Percentiles rank a stretch among this genome's conserved stretches.
These are phyloP conservation scores for Dasypus novemcinctus DNA, from an alignment of 2,113 vertebrate genomes.

Conservation along the genomic window DNA sequence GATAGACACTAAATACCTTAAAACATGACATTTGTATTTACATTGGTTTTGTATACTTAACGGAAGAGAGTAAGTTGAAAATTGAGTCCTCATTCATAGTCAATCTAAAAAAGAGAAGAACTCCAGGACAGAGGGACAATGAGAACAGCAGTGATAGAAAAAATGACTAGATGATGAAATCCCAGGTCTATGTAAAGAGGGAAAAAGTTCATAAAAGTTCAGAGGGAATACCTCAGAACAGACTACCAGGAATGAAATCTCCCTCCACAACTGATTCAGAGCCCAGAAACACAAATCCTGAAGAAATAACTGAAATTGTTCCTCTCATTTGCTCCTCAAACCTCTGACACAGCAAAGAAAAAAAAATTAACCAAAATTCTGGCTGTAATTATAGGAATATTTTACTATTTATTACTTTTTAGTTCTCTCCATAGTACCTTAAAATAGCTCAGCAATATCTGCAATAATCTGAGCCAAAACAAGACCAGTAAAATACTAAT, in stretches of 20 bases:
- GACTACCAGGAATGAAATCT: neutral
- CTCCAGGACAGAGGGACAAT: neutral
- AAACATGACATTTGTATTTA: neutral
- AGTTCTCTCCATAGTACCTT: neutral
- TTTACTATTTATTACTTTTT: neutral
- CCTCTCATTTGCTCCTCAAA: neutral
- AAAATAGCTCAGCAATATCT: neutral
- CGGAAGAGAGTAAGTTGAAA: neutral
- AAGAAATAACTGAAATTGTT: constrained; percentile 10
- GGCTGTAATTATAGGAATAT: neutral
- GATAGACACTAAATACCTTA: neutral
- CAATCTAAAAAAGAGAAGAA: neutral
- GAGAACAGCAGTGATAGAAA: neutral
- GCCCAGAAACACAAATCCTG: neutral
- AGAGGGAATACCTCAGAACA: neutral
- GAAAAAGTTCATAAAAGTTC: neutral
- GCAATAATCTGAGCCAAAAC: neutral
- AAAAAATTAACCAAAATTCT: neutral
- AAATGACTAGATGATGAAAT: neutral
- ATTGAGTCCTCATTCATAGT: neutral
- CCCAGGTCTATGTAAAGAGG: neutral
- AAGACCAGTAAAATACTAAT: neutral
- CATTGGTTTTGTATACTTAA: neutral
- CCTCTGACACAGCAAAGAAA: neutral
- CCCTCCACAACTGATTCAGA: neutral